Evolutionary conservation across 2,888 invertebrate genomes (phyloP).

Genomic region (Halictus ligatus): DNA sequence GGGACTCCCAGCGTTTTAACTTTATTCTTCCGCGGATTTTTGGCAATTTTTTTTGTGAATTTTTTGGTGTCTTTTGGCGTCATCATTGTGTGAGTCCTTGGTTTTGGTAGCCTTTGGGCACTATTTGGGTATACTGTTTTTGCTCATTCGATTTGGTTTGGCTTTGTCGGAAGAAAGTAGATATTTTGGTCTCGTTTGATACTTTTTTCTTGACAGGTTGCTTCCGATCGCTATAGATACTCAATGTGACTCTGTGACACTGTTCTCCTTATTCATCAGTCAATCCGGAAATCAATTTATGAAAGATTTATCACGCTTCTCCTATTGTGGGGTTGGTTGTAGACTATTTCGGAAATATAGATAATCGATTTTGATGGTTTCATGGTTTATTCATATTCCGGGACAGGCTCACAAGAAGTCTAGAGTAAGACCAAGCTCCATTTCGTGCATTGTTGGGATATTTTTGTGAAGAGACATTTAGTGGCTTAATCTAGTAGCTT

Average conservation of each 20-base stretch:
- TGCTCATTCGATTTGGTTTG: too few species aligned
- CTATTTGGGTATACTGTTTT: too few species aligned
- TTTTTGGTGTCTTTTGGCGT: neutral
- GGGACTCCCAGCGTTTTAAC: neutral
- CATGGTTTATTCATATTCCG: neutral
- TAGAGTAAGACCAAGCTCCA: neutral
- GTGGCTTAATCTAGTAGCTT: too few species aligned
- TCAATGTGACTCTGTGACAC: neutral
- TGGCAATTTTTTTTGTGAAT: neutral
- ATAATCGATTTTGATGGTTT: neutral
- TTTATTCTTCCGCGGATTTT: neutral
- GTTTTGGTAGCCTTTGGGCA: neutral
- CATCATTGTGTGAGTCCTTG: neutral
- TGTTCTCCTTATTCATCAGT: neutral
- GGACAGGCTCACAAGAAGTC: neutral
- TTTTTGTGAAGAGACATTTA: too few species aligned
- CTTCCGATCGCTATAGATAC: neutral
- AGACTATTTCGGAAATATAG: too few species aligned
- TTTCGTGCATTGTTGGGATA: neutral
- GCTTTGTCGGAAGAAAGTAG: neutral
- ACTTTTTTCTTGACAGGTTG: neutral
- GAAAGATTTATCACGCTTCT: neutral
- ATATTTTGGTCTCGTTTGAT: neutral
- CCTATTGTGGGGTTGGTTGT: too few species aligned
- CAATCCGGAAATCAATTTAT: neutral